phyloP scores from a whole-genome alignment of 2,888 invertebrate genomes.

The Cataglyphis cursor region DNA sequence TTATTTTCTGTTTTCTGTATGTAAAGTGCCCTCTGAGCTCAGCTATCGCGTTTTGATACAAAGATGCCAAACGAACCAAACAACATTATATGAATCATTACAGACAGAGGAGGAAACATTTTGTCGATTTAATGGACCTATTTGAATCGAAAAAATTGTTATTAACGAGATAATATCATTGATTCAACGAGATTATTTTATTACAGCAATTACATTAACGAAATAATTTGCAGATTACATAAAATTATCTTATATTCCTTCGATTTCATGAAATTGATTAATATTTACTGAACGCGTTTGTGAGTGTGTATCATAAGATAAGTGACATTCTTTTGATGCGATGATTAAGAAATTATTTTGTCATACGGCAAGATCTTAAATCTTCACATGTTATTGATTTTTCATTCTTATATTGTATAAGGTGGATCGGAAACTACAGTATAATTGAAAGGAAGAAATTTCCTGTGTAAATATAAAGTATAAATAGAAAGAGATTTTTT shows the following conservation, averaged over 20 bases:
- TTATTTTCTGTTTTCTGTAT: constrained; percentile 52
- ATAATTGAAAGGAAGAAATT: neutral
- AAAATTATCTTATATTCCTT: neutral
- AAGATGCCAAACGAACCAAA: constrained; percentile 40
- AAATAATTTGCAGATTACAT: neutral
- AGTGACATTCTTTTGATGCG: neutral
- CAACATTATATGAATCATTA: constrained; percentile 2
- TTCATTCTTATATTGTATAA: neutral
- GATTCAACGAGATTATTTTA: neutral
- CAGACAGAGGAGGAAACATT: neutral
- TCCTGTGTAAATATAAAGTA: neutral
- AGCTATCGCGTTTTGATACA: constrained; percentile 39
- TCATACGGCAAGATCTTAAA: no score
- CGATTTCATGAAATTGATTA: neutral
- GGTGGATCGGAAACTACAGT: neutral
- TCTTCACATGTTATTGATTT: neutral
- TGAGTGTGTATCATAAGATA: neutral
- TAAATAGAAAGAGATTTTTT: neutral
- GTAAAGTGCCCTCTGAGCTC: constrained; percentile 61
- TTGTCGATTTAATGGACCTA: constrained; percentile 10
- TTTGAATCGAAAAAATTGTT: constrained; percentile 6
- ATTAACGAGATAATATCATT: neutral
- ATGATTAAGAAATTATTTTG: neutral
- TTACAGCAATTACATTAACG: neutral
- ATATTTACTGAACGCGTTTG: neutral